These are phyloP conservation scores for Agelastica alni DNA, from an alignment of 2,888 invertebrate species.

Conservation along the genomic window DNA sequence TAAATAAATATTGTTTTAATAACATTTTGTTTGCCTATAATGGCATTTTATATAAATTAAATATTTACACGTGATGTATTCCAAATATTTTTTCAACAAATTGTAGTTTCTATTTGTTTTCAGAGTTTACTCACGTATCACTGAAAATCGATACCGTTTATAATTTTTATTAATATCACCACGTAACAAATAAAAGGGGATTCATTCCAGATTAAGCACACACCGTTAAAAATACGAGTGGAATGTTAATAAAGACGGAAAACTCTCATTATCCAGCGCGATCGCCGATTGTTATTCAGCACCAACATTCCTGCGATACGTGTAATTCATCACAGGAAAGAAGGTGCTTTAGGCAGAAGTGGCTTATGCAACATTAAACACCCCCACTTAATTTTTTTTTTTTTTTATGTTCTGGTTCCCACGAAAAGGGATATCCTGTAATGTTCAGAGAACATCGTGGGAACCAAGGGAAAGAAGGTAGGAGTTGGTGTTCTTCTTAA, in stretches of 20 bases:
- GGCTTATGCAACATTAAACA: not conserved
- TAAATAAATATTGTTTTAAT: no score
- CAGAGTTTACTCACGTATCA: not conserved
- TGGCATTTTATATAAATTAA: no score
- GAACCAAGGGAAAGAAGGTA: no score
- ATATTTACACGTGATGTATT: no score
- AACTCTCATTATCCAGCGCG: conserved; percentile 23
- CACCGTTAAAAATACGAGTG: conserved; percentile 20
- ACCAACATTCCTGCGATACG: conserved; percentile 23
- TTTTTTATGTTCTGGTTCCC: no score
- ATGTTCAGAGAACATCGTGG: no score
- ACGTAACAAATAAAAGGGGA: conserved; percentile 25
- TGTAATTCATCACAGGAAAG: conserved; percentile 18
- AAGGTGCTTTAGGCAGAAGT: not conserved
- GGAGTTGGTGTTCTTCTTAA: no score
- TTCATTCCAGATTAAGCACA: conserved; percentile 20
- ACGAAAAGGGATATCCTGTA: no score
- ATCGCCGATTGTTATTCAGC: conserved; percentile 27
- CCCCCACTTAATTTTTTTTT: not conserved
- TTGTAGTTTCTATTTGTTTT: not conserved
- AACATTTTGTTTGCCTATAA: no score
- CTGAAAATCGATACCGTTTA: conserved; percentile 8
- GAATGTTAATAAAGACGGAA: conserved; percentile 30
- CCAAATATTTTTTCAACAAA: no score
- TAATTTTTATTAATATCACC: conserved; percentile 22